These are phyloP conservation scores for Drosophila fungiperda DNA, from an alignment of 2,888 invertebrate genomes.

Conservation along the genomic window DNA sequence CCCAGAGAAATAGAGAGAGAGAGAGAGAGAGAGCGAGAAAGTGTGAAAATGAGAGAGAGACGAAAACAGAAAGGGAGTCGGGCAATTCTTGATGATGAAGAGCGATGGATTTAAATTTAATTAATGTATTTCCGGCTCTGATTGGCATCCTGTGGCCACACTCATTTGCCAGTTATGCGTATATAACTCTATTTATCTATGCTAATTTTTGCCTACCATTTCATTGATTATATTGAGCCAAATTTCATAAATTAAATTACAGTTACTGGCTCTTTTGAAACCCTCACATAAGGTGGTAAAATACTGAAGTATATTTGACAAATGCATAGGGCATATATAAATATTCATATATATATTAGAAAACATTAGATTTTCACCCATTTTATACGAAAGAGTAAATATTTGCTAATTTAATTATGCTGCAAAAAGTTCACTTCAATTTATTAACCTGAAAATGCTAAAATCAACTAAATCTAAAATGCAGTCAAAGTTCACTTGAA, in stretches of 20 bases:
- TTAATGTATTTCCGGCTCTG: constrained; percentile 59
- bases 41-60: neutral
- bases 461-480: constrained; percentile 13
- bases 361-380: neutral
- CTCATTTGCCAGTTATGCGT: constrained; percentile 38
- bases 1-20: neutral
- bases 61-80: neutral
- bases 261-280: neutral
- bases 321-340: neutral
- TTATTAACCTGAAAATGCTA: neutral
- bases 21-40: neutral
- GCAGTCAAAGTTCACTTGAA: constrained; percentile 3
- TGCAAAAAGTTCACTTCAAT: neutral
- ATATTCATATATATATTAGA: neutral
- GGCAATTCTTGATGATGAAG: constrained; percentile 24
- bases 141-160: constrained; percentile 38
- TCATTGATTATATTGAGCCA: constrained; percentile 46
- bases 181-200: constrained; percentile 44
- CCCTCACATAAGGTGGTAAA: neutral
- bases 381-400: neutral
- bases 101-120: constrained; percentile 68
- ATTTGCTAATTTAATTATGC: neutral
- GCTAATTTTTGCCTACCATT: constrained; percentile 18
- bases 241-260: constrained; percentile 16
- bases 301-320: neutral